A percentile compares a stretch with the other conserved stretches of the same genome.
Evolutionary conservation across 1,140 invertebrate genomes (phyloP).

Genomic region (Diachasma alloeum): DNA sequence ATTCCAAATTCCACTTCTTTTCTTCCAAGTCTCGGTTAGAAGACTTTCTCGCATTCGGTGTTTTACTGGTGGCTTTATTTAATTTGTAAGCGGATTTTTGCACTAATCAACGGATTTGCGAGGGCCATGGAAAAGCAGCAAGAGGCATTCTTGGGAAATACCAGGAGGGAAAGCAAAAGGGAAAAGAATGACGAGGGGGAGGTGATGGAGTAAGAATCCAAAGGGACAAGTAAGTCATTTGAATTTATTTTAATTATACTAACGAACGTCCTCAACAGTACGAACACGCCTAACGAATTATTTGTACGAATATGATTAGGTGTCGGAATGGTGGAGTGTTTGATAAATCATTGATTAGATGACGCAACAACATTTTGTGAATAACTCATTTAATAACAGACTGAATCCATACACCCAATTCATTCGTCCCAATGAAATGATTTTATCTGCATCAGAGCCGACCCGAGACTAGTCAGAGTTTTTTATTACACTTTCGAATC

Average conservation of each 20-base stretch:
- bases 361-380: no score
- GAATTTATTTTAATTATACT: conserved; percentile 67
- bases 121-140: conserved; percentile 37
- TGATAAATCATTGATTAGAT: not conserved
- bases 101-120: conserved; percentile 65
- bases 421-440: no score
- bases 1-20: conserved; percentile 40
- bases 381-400: no score
- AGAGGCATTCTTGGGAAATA: conserved; percentile 23
- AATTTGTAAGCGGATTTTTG: conserved; percentile 67
- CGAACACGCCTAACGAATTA: conserved; percentile 59
- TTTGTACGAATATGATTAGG: conserved; percentile 50
- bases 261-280: conserved; percentile 49
- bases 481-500: no score
- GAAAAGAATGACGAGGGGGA: conserved; percentile 34
- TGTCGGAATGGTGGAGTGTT: not conserved
- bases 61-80: conserved; percentile 56
- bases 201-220: conserved; percentile 38
- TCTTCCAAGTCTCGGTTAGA: conserved; percentile 23
- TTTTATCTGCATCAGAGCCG: no score
- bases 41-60: conserved; percentile 29
- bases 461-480: no score
- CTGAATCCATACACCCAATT: no score
- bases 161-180: conserved; percentile 27
- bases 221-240: conserved; percentile 61